Conservation (phyloP, 2,113 vertebrate genomes). For the Nycticebus coucang region DNA sequence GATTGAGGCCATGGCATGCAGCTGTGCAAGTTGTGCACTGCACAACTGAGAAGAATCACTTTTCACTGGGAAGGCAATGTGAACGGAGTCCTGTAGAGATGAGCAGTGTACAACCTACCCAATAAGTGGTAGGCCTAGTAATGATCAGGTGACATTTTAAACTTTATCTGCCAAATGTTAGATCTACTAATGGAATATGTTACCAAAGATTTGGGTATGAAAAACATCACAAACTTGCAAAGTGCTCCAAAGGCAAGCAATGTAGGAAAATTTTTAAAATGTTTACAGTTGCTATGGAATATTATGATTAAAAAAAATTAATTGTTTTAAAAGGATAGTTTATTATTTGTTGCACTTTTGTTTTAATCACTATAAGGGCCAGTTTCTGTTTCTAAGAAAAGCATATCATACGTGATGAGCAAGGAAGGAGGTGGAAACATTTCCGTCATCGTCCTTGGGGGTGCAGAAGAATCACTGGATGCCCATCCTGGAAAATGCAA, state of each 20-base stretch:
- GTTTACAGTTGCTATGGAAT: not conserved
- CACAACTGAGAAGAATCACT: not conserved
- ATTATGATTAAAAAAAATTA: not conserved
- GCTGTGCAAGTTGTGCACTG: not conserved
- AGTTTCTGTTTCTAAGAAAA: constrained; percentile 86
- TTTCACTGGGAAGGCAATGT: not conserved
- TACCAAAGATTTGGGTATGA: not conserved
- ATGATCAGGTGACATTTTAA: not conserved
- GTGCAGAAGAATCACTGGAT: constrained; percentile 85
- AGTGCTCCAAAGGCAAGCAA: not conserved
- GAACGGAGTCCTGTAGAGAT: not conserved
- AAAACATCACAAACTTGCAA: not conserved
- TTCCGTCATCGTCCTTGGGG: constrained; percentile 85
- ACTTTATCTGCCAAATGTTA: not conserved
- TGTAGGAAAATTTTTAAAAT: not conserved
- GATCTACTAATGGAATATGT: not conserved
- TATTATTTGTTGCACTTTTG: not conserved
- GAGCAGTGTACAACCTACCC: not conserved
- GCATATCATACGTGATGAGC: constrained; percentile 82
- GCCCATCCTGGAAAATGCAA: constrained; percentile 84
- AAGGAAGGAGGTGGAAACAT: constrained; percentile 83
- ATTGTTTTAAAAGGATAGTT: not conserved
- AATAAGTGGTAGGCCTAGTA: not conserved
- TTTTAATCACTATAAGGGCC: constrained; percentile 79
- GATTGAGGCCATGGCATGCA: not conserved